Evolutionary conservation across 2,113 vertebrate species (phyloP).

Genomic region (Lynx canadensis): DNA sequence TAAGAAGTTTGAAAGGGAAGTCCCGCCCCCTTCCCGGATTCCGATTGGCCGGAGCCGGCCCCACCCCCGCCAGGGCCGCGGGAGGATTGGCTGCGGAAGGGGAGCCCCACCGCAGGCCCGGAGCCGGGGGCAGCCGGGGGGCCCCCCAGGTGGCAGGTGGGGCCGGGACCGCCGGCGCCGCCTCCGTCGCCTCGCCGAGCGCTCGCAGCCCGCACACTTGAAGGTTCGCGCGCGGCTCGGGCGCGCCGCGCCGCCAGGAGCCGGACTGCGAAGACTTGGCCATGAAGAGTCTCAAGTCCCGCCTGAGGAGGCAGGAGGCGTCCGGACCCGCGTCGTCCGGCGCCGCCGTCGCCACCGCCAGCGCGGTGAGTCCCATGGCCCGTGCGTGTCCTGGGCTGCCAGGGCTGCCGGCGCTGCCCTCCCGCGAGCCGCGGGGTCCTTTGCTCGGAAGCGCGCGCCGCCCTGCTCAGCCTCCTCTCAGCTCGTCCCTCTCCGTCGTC

Average conservation of each 20-base stretch:
- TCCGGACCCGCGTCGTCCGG: conserved; percentile 80
- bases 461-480: background rate
- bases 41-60: background rate
- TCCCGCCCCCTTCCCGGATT: conserved; percentile 73
- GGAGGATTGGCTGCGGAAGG: conserved; percentile 62
- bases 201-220: background rate
- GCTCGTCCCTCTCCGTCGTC: background rate
- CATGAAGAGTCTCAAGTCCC: conserved; percentile 97
- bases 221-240: background rate
- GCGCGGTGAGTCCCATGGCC: conserved; percentile 76
- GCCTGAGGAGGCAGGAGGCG: conserved; percentile 93
- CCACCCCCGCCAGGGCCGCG: background rate
- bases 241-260: background rate
- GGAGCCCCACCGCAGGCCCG: background rate
- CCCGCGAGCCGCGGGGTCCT: background rate
- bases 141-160: conserved; percentile 69
- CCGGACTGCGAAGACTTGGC: background rate
- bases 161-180: background rate
- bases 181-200: background rate
- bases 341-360: conserved; percentile 26
- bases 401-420: background rate
- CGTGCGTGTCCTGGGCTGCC: background rate
- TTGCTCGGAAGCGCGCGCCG: background rate
- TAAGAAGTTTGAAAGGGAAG: conserved; percentile 78
- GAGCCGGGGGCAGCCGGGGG: background rate